phyloP scores from a whole-genome alignment of 2,113 vertebrate genomes.

The Chauna torquata region DNA sequence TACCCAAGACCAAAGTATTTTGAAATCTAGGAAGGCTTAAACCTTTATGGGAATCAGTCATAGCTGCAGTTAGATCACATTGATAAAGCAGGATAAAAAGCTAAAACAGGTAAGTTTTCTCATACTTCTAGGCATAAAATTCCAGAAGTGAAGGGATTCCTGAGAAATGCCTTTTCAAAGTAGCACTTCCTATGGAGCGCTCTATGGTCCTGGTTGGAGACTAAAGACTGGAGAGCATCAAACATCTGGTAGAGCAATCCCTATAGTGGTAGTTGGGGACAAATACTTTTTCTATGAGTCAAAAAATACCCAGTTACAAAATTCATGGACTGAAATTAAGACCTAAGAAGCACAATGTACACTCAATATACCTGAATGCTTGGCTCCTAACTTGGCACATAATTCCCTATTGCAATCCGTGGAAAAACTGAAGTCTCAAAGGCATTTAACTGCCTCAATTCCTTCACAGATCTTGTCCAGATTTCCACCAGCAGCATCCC shows the following conservation, averaged over 20 bases:
- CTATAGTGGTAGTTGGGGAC: background rate
- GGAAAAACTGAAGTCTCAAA: background rate
- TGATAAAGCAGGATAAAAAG: background rate
- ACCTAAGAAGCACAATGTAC: background rate
- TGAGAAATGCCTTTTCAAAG: slow-evolving; percentile 6
- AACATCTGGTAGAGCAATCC: background rate
- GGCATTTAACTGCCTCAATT: background rate
- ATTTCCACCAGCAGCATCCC: background rate
- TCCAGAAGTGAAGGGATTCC: background rate
- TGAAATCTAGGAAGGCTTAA: background rate
- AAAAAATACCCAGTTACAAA: slow-evolving; percentile 17
- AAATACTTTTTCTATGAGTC: background rate
- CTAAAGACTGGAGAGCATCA: background rate
- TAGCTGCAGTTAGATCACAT: background rate
- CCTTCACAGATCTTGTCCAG: background rate
- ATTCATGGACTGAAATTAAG: background rate
- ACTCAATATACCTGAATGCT: background rate
- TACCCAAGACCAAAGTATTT: background rate
- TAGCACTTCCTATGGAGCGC: background rate
- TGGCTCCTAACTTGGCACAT: background rate
- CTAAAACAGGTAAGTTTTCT: background rate
- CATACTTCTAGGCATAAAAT: background rate
- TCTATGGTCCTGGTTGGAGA: background rate
- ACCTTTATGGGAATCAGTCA: background rate
- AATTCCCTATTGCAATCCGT: background rate